Evolutionary conservation across 2,113 vertebrate genomes (phyloP).

Genomic region (Thinocorus orbignyianus): DNA sequence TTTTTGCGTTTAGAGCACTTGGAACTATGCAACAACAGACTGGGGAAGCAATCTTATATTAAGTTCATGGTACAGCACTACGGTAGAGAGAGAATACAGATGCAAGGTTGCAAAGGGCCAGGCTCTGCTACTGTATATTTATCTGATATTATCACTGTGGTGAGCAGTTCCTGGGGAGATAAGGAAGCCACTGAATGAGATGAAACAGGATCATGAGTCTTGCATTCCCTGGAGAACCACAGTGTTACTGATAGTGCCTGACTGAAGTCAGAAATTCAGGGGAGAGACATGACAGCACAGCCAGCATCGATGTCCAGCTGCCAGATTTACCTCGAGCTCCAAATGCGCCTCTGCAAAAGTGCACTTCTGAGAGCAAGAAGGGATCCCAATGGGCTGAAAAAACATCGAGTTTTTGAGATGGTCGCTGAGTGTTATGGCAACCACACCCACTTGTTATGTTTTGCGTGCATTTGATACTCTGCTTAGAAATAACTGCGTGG

Average conservation of each 20-base stretch:
- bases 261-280: no score
- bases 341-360: not conserved
- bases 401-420: not conserved
- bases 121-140: not conserved
- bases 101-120: not conserved
- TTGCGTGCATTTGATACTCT: not conserved
- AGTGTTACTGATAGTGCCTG: no score
- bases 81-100: not conserved
- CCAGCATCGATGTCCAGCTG: not conserved
- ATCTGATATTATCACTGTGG: not conserved
- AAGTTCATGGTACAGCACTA: not conserved
- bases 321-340: not conserved
- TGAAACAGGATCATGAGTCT: not conserved
- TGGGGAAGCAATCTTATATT: not conserved
- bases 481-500: not conserved
- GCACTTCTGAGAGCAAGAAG: not conserved
- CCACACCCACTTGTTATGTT: not conserved
- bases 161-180: not conserved
- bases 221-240: not conserved
- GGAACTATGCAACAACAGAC: not conserved
- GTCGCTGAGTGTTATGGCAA: not conserved
- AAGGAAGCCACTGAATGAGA: not conserved
- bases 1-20: not conserved
- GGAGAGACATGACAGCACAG: not conserved
- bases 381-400: not conserved